These are phyloP conservation scores for Sebastes ruberrimus DNA, from an alignment of 2,797 vertebrate genomes.

Conservation along the genomic window DNA sequence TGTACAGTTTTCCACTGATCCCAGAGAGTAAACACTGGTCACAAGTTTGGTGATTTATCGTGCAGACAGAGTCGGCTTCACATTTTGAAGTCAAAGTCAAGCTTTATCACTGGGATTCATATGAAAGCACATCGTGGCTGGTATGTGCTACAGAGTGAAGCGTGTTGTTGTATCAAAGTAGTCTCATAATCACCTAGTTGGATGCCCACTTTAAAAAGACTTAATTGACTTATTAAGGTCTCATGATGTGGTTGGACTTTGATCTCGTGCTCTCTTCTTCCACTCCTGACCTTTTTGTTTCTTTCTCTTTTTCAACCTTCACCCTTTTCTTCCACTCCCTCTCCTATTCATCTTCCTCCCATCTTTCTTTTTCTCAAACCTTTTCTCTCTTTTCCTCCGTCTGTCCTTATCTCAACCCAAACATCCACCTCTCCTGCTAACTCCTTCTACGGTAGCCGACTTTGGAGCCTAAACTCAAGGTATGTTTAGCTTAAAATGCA, in stretches of 20 bases:
- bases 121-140: not conserved
- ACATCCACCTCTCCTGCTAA: constrained; percentile 3
- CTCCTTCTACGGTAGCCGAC: constrained; percentile 49
- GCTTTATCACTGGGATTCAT: not conserved
- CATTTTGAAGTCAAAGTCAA: not conserved
- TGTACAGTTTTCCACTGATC: constrained; percentile 12
- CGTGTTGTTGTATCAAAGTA: not conserved
- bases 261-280: not conserved
- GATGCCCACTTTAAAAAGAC: not conserved
- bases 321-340: not conserved
- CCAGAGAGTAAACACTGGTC: constrained; percentile 15
- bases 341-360: not conserved
- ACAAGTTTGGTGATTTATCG: constrained; percentile 13
- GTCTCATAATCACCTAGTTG: not conserved
- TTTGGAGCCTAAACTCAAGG: constrained; percentile 75
- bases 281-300: constrained; percentile 22
- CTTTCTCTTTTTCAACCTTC: not conserved
- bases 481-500: constrained; percentile 44
- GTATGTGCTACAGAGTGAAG: not conserved
- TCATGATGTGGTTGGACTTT: constrained; percentile 12
- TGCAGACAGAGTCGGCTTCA: not conserved
- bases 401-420: constrained; percentile 20
- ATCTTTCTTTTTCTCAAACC: not conserved
- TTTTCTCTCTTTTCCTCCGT: not conserved
- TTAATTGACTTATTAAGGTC: not conserved